Percentiles rank a stretch among this genome's conserved stretches.
Conservation (phyloP, 2,888 invertebrate species). For the Molorchus minor region DNA sequence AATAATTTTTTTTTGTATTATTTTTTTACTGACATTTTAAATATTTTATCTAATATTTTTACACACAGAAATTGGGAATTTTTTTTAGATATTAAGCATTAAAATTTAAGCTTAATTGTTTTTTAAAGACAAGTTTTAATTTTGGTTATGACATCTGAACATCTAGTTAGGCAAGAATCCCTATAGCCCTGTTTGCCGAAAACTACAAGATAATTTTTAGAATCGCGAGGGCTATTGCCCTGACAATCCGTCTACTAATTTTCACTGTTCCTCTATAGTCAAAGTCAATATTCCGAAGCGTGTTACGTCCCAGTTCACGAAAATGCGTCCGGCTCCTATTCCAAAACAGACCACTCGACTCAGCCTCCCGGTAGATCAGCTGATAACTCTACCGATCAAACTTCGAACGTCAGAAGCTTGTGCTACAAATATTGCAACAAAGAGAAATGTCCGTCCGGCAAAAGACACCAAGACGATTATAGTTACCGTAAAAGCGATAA, state of each 20-base stretch:
- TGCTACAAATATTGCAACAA: constrained; percentile 4
- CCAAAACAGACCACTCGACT: not conserved
- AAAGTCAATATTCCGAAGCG: not conserved
- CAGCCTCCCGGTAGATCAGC: not conserved
- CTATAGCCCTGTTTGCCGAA: too few relatives aligned
- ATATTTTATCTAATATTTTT: constrained; percentile 11
- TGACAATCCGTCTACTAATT: too few relatives aligned
- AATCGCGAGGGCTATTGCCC: too few relatives aligned
- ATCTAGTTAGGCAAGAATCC: too few relatives aligned
- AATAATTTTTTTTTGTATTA: constrained; percentile 18
- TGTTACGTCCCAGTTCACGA: not conserved
- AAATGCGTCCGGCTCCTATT: not conserved
- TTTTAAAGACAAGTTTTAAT: too few relatives aligned
- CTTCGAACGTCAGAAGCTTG: not conserved
- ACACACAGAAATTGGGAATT: too few relatives aligned
- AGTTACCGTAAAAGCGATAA: not conserved
- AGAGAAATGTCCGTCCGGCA: not conserved
- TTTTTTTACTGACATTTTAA: constrained; percentile 1
- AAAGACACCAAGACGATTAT: not conserved
- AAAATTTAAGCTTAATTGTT: too few relatives aligned
- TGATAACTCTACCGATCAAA: too few relatives aligned
- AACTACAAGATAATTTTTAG: too few relatives aligned
- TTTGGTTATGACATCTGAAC: too few relatives aligned
- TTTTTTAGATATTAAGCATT: too few relatives aligned
- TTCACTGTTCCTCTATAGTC: too few relatives aligned